A percentile compares a stretch with the other conserved stretches of the same genome.
phyloP scores from a whole-genome alignment of 92 coral and sea anemone genomes.

The Palythoa grandiflora region DNA sequence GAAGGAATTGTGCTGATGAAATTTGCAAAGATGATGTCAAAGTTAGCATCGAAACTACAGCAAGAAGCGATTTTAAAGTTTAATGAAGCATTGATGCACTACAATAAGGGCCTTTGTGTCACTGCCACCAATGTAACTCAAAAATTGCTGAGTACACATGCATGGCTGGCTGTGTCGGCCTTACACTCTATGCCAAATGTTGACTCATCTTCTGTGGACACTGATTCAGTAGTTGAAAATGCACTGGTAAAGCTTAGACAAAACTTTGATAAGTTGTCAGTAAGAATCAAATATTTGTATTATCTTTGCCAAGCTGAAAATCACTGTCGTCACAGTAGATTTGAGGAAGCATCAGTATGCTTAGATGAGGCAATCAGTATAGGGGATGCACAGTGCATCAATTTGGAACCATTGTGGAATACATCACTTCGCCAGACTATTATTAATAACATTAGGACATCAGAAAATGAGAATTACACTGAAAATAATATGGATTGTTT shows the following conservation, averaged over 20 bases:
- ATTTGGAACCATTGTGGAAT: not conserved
- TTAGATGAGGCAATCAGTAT: constrained; percentile 62
- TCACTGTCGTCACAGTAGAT: constrained; percentile 44
- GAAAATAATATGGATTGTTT: not conserved
- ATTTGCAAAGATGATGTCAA: constrained; percentile 84
- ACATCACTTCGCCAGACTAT: constrained; percentile 16
- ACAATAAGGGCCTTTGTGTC: constrained; percentile 47
- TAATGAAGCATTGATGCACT: constrained; percentile 78
- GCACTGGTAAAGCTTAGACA: constrained; percentile 55
- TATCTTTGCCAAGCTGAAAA: constrained; percentile 75
- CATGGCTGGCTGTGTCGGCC: constrained; percentile 71
- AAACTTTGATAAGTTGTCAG: constrained; percentile 63
- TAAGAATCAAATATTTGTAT: constrained; percentile 70
- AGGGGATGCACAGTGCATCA: constrained; percentile 35
- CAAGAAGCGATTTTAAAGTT: constrained; percentile 85
- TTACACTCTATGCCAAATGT: constrained; percentile 59
- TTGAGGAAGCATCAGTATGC: constrained; percentile 70
- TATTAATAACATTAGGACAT: not conserved
- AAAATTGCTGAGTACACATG: constrained; percentile 71
- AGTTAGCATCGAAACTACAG: constrained; percentile 71
- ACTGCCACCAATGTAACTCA: constrained; percentile 64
- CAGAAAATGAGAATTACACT: not conserved
- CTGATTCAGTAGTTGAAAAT: constrained; percentile 51
- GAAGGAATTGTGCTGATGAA: constrained; percentile 85
- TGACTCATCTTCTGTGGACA: constrained; percentile 23